A percentile compares a stretch with the other conserved stretches of the same genome.
phyloP scores from a whole-genome alignment of 2,797 vertebrate species.

The Leptatherina wallacei region DNA sequence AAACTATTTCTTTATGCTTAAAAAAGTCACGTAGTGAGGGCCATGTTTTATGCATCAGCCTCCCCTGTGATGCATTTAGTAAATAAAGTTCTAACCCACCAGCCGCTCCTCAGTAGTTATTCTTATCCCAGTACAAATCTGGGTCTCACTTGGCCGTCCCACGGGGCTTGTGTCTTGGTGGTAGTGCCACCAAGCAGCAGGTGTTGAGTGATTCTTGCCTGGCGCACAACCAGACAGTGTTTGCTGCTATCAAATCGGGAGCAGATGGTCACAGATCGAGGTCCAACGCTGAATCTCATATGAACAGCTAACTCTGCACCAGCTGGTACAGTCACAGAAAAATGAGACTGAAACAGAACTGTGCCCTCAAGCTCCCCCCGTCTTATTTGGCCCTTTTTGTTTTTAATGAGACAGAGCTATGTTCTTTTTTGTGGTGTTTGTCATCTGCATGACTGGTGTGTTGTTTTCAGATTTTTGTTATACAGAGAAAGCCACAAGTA shows the following conservation, averaged over 20 bases:
- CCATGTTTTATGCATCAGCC: conserved; percentile 26
- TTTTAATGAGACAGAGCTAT: conserved; percentile 29
- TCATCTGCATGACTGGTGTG: conserved; percentile 12
- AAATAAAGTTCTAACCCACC: conserved; percentile 38
- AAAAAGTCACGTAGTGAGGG: conserved; percentile 5
- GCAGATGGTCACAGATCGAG: conserved; percentile 61
- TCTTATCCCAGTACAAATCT: conserved; percentile 51
- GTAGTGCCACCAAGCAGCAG: conserved; percentile 52
- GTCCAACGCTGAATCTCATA: conserved; percentile 42
- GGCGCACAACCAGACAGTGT: conserved; percentile 48
- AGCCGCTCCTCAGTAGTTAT: conserved; percentile 39
- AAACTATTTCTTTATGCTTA: conserved; percentile 17
- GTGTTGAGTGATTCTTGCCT: conserved; percentile 53
- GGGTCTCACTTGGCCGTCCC: conserved; percentile 33
- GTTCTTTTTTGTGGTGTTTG: conserved; percentile 26
- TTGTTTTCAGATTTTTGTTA: conserved; percentile 36
- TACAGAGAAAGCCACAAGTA: conserved; percentile 26
- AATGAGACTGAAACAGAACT: conserved; percentile 2
- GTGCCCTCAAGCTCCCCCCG: neutral
- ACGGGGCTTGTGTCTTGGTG: conserved; percentile 41
- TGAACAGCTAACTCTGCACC: conserved; percentile 13
- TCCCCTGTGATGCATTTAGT: conserved; percentile 24
- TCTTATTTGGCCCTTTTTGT: conserved; percentile 15
- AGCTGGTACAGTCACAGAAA: conserved; percentile 12
- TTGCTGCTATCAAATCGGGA: conserved; percentile 53